Evolutionary conservation across 92 coral and sea anemone genomes (phyloP).

Genomic region (Umimayanthus kanabou): DNA sequence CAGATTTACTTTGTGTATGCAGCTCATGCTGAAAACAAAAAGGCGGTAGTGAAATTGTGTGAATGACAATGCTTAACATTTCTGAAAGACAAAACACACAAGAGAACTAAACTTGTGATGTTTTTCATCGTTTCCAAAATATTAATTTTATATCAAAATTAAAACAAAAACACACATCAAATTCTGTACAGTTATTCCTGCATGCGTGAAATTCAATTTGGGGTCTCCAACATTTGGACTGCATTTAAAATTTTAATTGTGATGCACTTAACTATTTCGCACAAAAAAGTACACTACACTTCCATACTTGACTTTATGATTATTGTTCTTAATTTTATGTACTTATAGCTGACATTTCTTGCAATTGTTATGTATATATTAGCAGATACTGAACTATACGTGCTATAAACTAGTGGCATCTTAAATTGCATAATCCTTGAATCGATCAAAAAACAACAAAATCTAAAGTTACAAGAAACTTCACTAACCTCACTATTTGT

Average conservation of each 20-base stretch:
- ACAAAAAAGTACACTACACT: not conserved
- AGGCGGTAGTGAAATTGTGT: not conserved
- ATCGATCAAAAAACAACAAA: too few relatives aligned
- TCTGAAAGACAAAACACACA: not conserved
- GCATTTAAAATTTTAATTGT: not conserved
- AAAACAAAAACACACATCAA: not conserved
- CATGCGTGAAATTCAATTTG: not conserved
- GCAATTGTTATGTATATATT: not conserved
- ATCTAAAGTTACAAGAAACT: not conserved
- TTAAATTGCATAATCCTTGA: too few relatives aligned
- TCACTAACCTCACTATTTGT: constrained; percentile 13
- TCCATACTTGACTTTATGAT: not conserved
- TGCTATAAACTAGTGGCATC: too few relatives aligned
- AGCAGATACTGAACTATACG: not conserved
- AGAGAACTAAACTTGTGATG: too few relatives aligned
- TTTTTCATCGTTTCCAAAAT: not conserved
- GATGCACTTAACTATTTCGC: too few relatives aligned
- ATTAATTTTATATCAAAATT: too few relatives aligned
- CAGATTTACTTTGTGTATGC: not conserved
- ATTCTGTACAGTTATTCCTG: not conserved
- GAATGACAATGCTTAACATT: too few relatives aligned
- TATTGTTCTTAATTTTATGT: too few relatives aligned
- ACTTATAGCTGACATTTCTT: too few relatives aligned
- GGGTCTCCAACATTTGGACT: not conserved
- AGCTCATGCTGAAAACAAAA: not conserved